A percentile compares a stretch with the other conserved stretches of the same genome.
These are phyloP conservation scores for Euphydryas editha DNA, from an alignment of 2,888 invertebrate species.

Conservation along the genomic window DNA sequence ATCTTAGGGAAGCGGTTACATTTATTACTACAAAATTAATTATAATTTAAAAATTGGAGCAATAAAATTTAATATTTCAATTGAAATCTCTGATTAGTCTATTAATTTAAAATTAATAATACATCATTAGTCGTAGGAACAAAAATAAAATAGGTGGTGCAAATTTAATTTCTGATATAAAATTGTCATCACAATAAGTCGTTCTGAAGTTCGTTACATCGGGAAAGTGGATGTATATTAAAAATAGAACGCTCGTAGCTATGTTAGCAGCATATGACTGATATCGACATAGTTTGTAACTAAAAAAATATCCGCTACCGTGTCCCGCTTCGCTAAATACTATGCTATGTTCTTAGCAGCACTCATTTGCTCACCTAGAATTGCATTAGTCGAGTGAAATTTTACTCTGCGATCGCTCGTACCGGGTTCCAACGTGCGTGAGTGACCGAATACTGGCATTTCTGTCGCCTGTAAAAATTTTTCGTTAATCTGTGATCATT, in stretches of 20 bases:
- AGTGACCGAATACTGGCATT: slow-evolving; percentile 47
- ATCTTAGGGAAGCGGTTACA: slow-evolving; percentile 22
- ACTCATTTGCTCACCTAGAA: slow-evolving; percentile 64
- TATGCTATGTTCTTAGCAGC: slow-evolving; percentile 47
- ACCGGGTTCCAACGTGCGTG: slow-evolving; percentile 62
- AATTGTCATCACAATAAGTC: not conserved
- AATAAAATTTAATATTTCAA: no score
- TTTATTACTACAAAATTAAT: not conserved
- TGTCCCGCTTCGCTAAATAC: slow-evolving; percentile 57
- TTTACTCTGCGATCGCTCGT: slow-evolving; percentile 72
- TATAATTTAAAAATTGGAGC: not conserved
- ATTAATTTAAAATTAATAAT: no score
- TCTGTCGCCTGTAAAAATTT: slow-evolving; percentile 34
- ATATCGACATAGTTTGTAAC: not conserved
- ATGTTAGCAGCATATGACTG: slow-evolving; percentile 2
- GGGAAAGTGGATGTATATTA: not conserved
- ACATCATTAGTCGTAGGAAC: no score
- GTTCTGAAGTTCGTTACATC: not conserved
- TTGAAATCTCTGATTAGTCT: no score
- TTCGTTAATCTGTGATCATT: slow-evolving; percentile 44
- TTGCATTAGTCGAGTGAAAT: slow-evolving; percentile 71
- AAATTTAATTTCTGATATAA: no score
- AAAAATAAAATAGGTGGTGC: no score
- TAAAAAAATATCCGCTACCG: slow-evolving; percentile 33
- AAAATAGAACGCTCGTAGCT: not conserved